Conservation (phyloP, 2,797 vertebrate species). For the Ptychadena robeensis region DNA sequence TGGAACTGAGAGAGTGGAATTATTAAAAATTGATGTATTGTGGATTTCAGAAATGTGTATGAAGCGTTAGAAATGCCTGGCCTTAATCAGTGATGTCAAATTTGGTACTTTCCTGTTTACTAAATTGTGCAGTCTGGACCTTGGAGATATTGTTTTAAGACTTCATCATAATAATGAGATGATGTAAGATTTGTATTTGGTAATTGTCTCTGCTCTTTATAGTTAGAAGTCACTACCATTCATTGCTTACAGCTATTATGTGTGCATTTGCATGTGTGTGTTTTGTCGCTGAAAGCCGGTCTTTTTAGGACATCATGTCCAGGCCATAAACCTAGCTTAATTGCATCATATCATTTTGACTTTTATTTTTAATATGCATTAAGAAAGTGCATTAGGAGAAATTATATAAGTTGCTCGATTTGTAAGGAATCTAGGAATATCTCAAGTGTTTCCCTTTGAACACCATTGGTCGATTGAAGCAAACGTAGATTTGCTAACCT, state of each 20-base stretch:
- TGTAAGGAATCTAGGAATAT: too few relatives aligned
- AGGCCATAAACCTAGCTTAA: neutral
- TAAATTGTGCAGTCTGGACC: conserved; percentile 74
- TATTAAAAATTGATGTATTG: conserved; percentile 93
- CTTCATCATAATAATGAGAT: conserved; percentile 65
- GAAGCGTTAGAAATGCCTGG: conserved; percentile 78
- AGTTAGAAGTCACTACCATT: neutral
- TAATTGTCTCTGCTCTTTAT: conserved; percentile 13
- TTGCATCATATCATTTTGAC: neutral
- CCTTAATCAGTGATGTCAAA: conserved; percentile 82
- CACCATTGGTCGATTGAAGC: neutral
- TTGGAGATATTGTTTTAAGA: conserved; percentile 72
- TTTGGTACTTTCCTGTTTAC: conserved; percentile 82
- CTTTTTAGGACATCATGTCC: neutral
- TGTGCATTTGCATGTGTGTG: conserved; percentile 3
- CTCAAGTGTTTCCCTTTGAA: too few relatives aligned
- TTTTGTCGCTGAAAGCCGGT: neutral
- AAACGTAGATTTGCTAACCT: neutral
- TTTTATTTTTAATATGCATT: neutral
- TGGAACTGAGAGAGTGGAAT: conserved; percentile 83
- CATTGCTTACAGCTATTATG: conserved; percentile 2
- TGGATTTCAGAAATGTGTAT: conserved; percentile 90
- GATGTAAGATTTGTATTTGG: conserved; percentile 57
- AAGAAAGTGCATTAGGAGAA: too few relatives aligned
- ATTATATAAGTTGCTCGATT: too few relatives aligned